Evolutionary conservation across 2,888 invertebrate species (phyloP).

Genomic region (Psylliodes chrysocephalus): DNA sequence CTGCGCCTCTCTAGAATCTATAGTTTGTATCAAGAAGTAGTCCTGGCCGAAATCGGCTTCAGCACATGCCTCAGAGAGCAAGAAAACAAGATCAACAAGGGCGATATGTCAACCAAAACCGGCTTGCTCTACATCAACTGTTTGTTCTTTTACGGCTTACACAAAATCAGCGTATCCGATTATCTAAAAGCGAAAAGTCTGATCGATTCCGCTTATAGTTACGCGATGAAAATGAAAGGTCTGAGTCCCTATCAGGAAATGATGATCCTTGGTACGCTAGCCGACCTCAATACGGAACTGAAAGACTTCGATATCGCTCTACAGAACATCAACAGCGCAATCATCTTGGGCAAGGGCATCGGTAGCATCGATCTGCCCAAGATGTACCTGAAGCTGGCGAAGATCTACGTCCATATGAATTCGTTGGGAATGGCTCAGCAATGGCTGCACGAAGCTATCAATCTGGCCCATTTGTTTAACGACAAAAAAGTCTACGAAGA

Average conservation of each 20-base stretch:
- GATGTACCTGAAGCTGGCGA: slow-evolving; percentile 62
- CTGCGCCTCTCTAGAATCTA: slow-evolving; percentile 64
- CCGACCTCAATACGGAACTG: slow-evolving; percentile 59
- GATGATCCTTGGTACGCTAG: slow-evolving; percentile 64
- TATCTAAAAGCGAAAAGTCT: slow-evolving; percentile 59
- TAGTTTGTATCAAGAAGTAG: slow-evolving; percentile 57
- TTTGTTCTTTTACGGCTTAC: slow-evolving; percentile 65
- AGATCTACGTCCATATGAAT: slow-evolving; percentile 60
- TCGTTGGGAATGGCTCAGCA: slow-evolving; percentile 57
- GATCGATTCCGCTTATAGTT: slow-evolving; percentile 61
- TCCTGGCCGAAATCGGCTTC: slow-evolving; percentile 64
- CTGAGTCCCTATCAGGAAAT: slow-evolving; percentile 64
- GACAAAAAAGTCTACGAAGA: slow-evolving; percentile 54
- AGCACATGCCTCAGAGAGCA: slow-evolving; percentile 61
- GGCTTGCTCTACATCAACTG: slow-evolving; percentile 63
- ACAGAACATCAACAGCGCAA: slow-evolving; percentile 61
- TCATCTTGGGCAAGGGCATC: slow-evolving; percentile 62
- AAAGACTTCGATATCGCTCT: slow-evolving; percentile 62
- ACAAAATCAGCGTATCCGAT: slow-evolving; percentile 57
- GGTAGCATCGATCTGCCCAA: slow-evolving; percentile 64
- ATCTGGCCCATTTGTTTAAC: slow-evolving; percentile 57
- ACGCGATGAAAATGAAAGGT: slow-evolving; percentile 61
- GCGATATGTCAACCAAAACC: slow-evolving; percentile 61
- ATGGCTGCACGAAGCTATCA: slow-evolving; percentile 60
- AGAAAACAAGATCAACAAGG: slow-evolving; percentile 59